Conservation (phyloP, 1,140 invertebrate genomes). For the Myzus persicae region DNA sequence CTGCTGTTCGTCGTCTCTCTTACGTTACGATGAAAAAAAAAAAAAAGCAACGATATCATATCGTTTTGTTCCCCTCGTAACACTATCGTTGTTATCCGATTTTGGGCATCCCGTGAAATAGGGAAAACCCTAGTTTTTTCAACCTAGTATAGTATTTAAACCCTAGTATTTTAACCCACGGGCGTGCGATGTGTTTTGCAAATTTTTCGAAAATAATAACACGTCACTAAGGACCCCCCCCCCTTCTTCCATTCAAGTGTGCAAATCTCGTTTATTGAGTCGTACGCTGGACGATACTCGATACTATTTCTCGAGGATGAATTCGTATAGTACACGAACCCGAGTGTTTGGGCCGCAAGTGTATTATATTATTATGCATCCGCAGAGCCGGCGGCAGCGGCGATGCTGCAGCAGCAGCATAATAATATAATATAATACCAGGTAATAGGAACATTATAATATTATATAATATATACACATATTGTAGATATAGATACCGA, state of each 20-base stretch:
- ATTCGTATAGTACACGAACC: conserved; percentile 8
- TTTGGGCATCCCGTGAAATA: too few species aligned
- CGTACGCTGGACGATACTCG: background rate
- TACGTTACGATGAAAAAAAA: too few species aligned
- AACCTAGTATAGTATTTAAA: too few species aligned
- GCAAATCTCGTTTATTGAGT: background rate
- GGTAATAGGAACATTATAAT: background rate
- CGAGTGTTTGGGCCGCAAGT: background rate
- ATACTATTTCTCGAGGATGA: background rate
- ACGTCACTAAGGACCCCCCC: background rate
- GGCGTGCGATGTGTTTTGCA: background rate
- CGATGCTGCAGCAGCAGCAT: background rate
- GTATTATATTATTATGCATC: background rate
- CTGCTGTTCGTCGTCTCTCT: too few species aligned
- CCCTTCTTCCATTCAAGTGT: too few species aligned
- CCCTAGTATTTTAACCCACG: too few species aligned
- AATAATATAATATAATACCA: background rate
- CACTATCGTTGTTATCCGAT: too few species aligned
- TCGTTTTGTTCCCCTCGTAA: too few species aligned
- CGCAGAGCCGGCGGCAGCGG: background rate
- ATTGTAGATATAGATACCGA: too few species aligned
- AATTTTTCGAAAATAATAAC: background rate
- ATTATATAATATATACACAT: background rate
- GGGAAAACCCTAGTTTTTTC: too few species aligned
- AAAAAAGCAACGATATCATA: too few species aligned